Evolutionary conservation across 1,140 invertebrate species (phyloP), one percentile per base, ranked within the genome.

Genomic region (Drosophila truncata): DNA sequence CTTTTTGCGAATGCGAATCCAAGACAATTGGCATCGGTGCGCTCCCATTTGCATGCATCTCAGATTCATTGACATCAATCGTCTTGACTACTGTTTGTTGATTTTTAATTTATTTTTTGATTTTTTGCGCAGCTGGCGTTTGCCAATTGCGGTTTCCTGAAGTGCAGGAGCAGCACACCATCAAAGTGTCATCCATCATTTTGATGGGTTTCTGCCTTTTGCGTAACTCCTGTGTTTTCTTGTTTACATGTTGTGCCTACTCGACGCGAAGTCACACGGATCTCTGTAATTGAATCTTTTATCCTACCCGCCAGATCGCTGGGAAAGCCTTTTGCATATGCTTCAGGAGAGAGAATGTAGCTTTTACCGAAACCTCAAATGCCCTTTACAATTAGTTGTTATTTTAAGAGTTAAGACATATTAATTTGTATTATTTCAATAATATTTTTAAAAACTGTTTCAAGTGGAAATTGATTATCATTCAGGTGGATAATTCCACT

Each of bases 161-260:
- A 80, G 84, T 88, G 80, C 66, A 76, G 52, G 46, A 76, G 58
- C 64, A 76, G 52, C 65, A 37, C 47, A 39, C 84, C 75, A 87
- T 87, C 84, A 87, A 90, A 87, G 84, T 87, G 85, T 87, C 85
- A 87, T 87, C 84, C 84, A 87, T 87, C 84, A 87, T 71, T 84
- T 84, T 88, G 84, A 87, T 87, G 77, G 85, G 64, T 80, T 79
- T 65, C 42, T 74, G 69, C 69, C 49, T 50, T 71, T 70, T 70
- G 65, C 46, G 71, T 61, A 86, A 85, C 74, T 37, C 46, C 39
- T 62, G 57, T 33, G 39, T 74, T 18, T 39, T 64, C 18, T 72
- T 88, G 84, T 88, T 87, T 87, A 83, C 84, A 88, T 88, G 71
- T 66, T 70, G 60, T 59, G 84, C 83, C 83, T 79, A 55, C 77